Conservation (phyloP, 2,797 vertebrate species). For the Squalus acanthias region DNA sequence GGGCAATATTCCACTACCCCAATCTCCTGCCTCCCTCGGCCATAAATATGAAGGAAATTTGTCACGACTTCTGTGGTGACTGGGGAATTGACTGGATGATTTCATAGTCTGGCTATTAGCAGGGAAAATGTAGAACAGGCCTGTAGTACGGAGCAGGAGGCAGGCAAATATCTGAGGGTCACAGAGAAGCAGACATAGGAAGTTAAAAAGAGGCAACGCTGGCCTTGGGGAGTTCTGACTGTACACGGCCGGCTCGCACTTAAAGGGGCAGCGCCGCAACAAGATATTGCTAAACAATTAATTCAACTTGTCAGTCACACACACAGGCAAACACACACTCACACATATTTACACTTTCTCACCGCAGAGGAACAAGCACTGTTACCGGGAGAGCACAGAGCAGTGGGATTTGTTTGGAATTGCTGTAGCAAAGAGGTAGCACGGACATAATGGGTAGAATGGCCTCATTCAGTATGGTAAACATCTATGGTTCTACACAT, state of each 20-base stretch:
- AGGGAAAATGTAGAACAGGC: conserved; percentile 47
- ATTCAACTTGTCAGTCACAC: too few species aligned
- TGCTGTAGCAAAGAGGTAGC: background rate
- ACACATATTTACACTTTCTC: background rate
- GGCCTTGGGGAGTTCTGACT: conserved; percentile 10
- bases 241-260: background rate
- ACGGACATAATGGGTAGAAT: background rate
- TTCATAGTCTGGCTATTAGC: conserved; percentile 75
- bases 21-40: conserved; percentile 51
- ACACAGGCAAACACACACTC: background rate
- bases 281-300: too few species aligned
- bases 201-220: background rate
- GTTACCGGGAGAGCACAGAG: background rate
- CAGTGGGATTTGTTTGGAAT: background rate
- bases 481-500: background rate
- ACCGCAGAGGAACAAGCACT: background rate
- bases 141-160: conserved; percentile 44
- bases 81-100: conserved; percentile 57
- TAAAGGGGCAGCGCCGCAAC: background rate
- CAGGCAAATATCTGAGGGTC: conserved; percentile 39
- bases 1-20: conserved; percentile 48
- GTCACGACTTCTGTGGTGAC: conserved; percentile 52
- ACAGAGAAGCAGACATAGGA: conserved; percentile 42
- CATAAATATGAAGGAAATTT: conserved; percentile 66
- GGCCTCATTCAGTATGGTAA: background rate